Base-by-base conservation (phyloP, 2,113 vertebrate genomes). In the Neolamprologus hecqui region DNA sequence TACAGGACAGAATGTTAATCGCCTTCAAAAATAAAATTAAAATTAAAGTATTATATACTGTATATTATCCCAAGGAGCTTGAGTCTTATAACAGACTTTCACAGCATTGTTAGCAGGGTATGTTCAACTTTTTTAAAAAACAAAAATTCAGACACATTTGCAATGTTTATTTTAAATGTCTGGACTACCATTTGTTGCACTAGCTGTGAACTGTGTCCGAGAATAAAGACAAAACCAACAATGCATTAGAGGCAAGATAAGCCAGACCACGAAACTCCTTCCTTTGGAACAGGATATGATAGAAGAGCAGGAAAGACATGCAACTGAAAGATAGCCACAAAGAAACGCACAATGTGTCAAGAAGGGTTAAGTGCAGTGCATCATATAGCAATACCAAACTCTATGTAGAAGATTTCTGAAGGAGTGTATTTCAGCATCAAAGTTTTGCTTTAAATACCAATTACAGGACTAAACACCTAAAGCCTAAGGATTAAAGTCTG, bases 271-370 rank as follows among this genome's bases (percentile, higher is more conserved):
- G 4, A 57, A 70, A 75, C 57, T 26, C 5, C 84, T 92, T 95
- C 94, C 95, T 94, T 81, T 86, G 86, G 87, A 53, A 89, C 89
- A 93, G 94, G 93, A 94, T 94, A 89, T 11, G 90, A 95, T 92
- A 93, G 81, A 90, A 84, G 57, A 75, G 70, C 93, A 94, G 95
- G 93, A 95, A 95, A 95, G 85, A 88, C 51, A 65, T 40, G 79
- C 19, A 19, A 79, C 73, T 80, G 86, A 88, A 53, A 53, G 90
- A 95, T 85, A 82, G 23, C 35, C 9, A 45, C 51, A 82, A 80
- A 84, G 40, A 87, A 58, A 57, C 40, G 26, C 31, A 47, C 68
- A 65, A 37, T 33, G 49, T 45, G 42, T 82, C 45, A 79, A 73
- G 57, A 83, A 21, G 23, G 70, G 63, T 31, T 60, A 65, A 57